Conservation (phyloP, 2,113 vertebrate genomes). For the Falco punctatus region DNA sequence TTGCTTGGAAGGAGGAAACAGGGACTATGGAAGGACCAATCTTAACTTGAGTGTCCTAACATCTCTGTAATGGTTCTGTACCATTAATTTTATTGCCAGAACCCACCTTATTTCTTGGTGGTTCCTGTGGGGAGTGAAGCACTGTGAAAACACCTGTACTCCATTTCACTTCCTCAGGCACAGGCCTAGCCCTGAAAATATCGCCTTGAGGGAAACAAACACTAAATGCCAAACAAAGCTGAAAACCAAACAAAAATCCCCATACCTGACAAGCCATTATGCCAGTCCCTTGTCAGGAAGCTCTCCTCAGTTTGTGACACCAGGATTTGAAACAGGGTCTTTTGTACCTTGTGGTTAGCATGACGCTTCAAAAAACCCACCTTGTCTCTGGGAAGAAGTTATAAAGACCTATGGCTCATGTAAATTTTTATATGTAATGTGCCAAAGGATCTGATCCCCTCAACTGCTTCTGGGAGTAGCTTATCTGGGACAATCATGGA, state of each 20-base stretch:
- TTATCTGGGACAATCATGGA: background rate
- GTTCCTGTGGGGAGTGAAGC: background rate
- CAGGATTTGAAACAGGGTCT: slow-evolving; percentile 47
- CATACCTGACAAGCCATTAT: background rate
- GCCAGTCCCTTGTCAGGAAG: background rate
- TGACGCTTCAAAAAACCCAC: background rate
- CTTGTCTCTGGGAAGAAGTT: background rate
- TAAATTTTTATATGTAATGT: background rate
- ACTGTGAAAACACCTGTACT: background rate
- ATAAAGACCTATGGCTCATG: background rate
- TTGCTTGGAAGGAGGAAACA: background rate
- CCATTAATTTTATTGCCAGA: background rate
- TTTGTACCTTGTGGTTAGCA: background rate
- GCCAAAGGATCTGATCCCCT: background rate
- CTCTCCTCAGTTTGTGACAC: slow-evolving; percentile 33
- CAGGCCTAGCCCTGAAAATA: background rate
- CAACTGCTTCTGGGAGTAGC: background rate
- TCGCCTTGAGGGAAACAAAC: background rate
- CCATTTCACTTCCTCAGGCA: background rate
- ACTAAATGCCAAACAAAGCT: background rate
- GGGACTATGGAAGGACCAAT: background rate
- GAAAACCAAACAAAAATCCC: background rate
- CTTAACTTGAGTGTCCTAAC: background rate
- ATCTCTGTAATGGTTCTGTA: background rate
- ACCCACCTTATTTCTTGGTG: background rate